A percentile compares a stretch with the other conserved stretches of the same genome.
Conservation (phyloP, 2,113 vertebrate genomes). For the Clarias batrachus region DNA sequence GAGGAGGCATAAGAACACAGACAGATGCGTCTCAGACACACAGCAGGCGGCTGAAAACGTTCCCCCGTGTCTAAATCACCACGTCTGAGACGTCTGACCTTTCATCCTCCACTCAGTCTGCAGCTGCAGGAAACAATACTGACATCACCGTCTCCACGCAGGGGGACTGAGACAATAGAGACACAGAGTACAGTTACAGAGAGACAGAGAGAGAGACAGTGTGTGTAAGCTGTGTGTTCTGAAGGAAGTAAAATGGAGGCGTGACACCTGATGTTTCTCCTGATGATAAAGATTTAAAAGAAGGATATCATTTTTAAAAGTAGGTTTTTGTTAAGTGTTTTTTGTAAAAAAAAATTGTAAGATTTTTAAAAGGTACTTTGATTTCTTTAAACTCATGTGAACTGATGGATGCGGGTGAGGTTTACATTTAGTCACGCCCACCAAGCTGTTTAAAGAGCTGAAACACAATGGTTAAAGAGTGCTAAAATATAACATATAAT, state of each 20-base stretch:
- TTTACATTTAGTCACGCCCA: background rate
- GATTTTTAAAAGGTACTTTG: background rate
- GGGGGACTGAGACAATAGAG: background rate
- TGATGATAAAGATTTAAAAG: too few species aligned
- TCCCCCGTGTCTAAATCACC: background rate
- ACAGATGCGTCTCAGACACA: background rate
- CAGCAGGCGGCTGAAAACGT: background rate
- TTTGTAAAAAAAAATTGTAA: too few species aligned
- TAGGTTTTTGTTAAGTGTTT: too few species aligned
- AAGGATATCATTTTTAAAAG: too few species aligned
- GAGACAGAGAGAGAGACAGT: too few species aligned
- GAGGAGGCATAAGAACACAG: background rate
- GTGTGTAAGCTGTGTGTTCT: too few species aligned
- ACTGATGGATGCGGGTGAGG: background rate
- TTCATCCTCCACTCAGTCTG: background rate
- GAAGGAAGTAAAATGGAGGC: too few species aligned
- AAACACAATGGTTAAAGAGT: background rate
- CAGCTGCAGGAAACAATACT: background rate
- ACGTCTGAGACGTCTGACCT: background rate
- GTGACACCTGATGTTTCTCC: too few species aligned
- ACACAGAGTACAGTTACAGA: background rate
- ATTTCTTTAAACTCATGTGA: background rate
- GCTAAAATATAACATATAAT: too few species aligned
- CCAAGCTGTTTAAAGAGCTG: background rate
- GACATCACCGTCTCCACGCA: background rate